phyloP scores from a whole-genome alignment of 2,888 invertebrate species.

The Ceraclea dissimilis region DNA sequence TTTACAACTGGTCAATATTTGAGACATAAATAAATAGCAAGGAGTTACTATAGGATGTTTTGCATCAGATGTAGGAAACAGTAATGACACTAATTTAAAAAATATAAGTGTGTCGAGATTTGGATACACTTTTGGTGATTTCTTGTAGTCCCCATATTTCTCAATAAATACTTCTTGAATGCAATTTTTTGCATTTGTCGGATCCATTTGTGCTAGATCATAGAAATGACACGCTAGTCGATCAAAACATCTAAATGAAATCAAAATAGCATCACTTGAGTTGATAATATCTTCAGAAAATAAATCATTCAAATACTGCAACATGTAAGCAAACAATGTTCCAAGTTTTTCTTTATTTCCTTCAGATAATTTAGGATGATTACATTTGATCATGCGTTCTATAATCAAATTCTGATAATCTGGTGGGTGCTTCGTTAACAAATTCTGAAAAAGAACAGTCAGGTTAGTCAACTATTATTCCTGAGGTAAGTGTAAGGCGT shows the following conservation, averaged over 20 bases:
- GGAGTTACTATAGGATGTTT: constrained; percentile 85
- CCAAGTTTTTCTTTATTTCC: constrained; percentile 72
- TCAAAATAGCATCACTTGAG: constrained; percentile 36
- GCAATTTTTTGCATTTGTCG: constrained; percentile 58
- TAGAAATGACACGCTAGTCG: constrained; percentile 51
- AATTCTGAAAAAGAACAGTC: constrained; percentile 36
- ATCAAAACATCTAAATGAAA: constrained; percentile 54
- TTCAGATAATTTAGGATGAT: constrained; percentile 72
- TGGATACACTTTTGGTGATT: constrained; percentile 53
- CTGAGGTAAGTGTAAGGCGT: too few species aligned
- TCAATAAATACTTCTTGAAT: constrained; percentile 64
- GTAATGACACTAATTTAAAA: constrained; percentile 69
- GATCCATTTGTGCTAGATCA: constrained; percentile 65
- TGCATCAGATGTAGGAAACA: constrained; percentile 89
- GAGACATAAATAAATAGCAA: constrained; percentile 71
- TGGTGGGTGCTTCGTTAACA: constrained; percentile 53
- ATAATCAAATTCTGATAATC: constrained; percentile 63
- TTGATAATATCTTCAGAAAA: constrained; percentile 37
- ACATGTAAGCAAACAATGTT: constrained; percentile 63
- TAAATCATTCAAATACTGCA: constrained; percentile 70
- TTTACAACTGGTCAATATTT: constrained; percentile 61
- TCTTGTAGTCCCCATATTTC: constrained; percentile 59
- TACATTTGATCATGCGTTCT: constrained; percentile 78
- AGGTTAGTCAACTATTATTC: neutral
- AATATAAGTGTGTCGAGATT: constrained; percentile 65